Base-by-base conservation (phyloP, 1,140 invertebrate species). In the Anadara kagoshimensis region DNA sequence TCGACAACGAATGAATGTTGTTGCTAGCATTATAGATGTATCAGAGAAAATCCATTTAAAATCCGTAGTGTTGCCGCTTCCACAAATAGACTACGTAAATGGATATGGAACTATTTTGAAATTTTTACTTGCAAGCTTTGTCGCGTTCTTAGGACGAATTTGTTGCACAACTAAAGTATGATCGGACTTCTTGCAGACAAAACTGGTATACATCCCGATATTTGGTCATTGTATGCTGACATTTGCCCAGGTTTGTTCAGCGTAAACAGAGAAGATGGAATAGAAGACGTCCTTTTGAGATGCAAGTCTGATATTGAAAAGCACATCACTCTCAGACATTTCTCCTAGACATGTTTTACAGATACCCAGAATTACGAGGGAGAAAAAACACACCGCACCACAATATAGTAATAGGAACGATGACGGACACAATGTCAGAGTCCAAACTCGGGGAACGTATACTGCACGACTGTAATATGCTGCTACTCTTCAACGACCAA, bases 1-100 rank as follows among this genome's bases (percentile, higher is more conserved):
- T 77, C 56, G 76, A 49, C 81, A 83, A 58, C 73, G 78, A 47
- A 80, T 80, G 78, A 80, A 82, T 68, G 76, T 78, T 14, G 73
- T 82, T n/a, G 74, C 80, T 5, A 67, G 69, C 24, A 75, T 80
- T 45, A 76, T 80, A 61, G 78, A 82, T 59, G 64, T 80, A 14
- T 80, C 78, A 22, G 56, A 67, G 10, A 69, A 73, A 8, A 43
- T 80, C 11, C 69, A 72, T 7, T 47, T 78, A 18, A 69, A 73
- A 41, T 58, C 78, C 5, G 53, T 70, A 16, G 41, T 54, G 12
- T 59, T 80, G 8, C 22, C 56, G n/a, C 24, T 80, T 20, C 75
- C 69, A 8, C 47, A 43, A 1, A 10, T 63, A 16, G 26, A 29
- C 47, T 18, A 51, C 18, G 45, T 49, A 11, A 57, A 5, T 18